Percentiles rank a stretch among this genome's conserved stretches.
Conservation (phyloP, 1,140 invertebrate species). For the Drosophila funebris region DNA sequence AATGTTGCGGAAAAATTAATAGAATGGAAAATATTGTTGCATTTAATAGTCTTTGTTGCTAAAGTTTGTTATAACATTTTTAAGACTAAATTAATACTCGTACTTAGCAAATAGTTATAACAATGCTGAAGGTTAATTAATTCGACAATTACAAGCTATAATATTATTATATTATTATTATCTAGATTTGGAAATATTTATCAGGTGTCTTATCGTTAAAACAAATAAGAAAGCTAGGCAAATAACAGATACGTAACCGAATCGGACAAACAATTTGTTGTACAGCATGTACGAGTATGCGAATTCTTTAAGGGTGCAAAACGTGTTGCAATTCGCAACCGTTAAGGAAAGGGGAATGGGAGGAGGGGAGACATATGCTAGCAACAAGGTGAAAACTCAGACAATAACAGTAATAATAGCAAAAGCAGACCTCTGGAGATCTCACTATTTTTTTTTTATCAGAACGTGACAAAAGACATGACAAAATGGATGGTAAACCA, state of each 20-base stretch:
- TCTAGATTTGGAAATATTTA: conserved; percentile 11
- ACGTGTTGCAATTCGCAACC: conserved; percentile 59
- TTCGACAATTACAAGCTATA: conserved; percentile 8
- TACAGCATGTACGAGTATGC: background rate
- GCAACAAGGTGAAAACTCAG: conserved; percentile 45
- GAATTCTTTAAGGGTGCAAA: conserved; percentile 14
- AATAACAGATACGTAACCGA: conserved; percentile 13
- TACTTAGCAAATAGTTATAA: conserved; percentile 9
- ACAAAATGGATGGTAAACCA: conserved; percentile 64
- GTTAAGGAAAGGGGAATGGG: conserved; percentile 12
- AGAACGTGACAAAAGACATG: conserved; percentile 73
- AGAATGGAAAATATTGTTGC: conserved; percentile 46
- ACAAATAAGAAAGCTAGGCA: conserved; percentile 31
- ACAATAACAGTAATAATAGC: conserved; percentile 15
- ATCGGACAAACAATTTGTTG: conserved; percentile 26
- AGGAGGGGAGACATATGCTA: background rate
- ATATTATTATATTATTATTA: no score
- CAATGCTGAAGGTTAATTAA: conserved; percentile 29
- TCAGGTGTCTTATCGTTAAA: conserved; percentile 38
- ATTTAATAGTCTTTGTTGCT: conserved; percentile 4
- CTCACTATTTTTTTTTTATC: conserved; percentile 65
- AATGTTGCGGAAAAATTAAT: conserved; percentile 66
- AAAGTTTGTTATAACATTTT: conserved; percentile 1
- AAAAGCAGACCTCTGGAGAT: conserved; percentile 53
- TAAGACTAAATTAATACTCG: conserved; percentile 1